Percentiles rank a stretch among this genome's conserved stretches.
These are phyloP conservation scores for Lagorchestes hirsutus DNA, from an alignment of 2,797 vertebrate genomes.

Conservation along the genomic window DNA sequence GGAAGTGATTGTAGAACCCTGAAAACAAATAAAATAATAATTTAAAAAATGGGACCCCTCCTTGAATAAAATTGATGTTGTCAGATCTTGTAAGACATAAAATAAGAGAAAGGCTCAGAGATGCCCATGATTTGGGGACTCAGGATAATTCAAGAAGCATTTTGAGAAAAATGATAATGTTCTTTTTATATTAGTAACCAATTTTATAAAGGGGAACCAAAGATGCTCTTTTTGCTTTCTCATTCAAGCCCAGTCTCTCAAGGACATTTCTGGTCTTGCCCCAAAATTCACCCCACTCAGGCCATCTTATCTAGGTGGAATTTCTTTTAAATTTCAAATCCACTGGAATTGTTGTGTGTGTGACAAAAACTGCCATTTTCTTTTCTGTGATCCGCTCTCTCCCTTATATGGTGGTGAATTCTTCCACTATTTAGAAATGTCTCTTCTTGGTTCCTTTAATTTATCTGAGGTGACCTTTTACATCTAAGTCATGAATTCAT, in stretches of 20 bases:
- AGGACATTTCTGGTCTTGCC: not conserved
- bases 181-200: not conserved
- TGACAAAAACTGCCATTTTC: not conserved
- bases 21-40: no score
- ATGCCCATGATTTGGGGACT: not conserved
- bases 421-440: not conserved
- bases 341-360: not conserved
- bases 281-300: not conserved
- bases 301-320: not conserved
- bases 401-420: not conserved
- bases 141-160: not conserved
- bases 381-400: not conserved
- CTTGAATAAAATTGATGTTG: not conserved
- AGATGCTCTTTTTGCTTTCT: not conserved
- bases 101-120: not conserved
- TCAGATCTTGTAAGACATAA: not conserved
- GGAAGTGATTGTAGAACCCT: no score
- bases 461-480: not conserved
- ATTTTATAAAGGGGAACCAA: not conserved
- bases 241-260: not conserved
- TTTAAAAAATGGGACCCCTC: no score
- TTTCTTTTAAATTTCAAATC: not conserved
- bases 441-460: not conserved
- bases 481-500: not conserved
- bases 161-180: not conserved